Base-by-base conservation (phyloP, 2,888 invertebrate genomes). In the Eurytoma adleriae region DNA sequence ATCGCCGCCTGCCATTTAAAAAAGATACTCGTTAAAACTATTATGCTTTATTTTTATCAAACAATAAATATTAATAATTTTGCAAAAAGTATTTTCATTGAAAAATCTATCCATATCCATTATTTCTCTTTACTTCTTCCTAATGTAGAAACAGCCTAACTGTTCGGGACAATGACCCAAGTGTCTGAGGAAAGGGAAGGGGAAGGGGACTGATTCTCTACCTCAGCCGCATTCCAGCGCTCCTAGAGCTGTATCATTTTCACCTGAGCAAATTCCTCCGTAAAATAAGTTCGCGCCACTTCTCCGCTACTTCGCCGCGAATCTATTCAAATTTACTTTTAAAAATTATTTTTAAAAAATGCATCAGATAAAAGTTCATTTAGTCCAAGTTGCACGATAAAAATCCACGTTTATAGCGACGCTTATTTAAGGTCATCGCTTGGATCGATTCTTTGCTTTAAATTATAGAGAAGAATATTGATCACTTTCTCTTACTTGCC, bases 1-100 rank as follows among this genome's bases (percentile, higher is more conserved):
- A 85, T 95, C 94, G 70, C 94, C 94, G 30, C 94, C 94, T 93
- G 90, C 86, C 86, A 87, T 20, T 40, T 16, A 40, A 61, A 54
- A 75, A 52, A 4, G 16, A 54, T 18, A 20, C 16, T 5, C 7
- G 7, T 64, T 18, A 30, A 3, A 2, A 48, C 30, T 40, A 64
- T 40, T 40, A 14, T 48, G 40, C 40, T 40, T 40, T 40, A 40
- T 40, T 40, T 40, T 40, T 5, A 40, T 1, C 10, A 40, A 40
- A 40, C 40, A 40, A 40, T 10, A 10, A 40, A 1, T 40, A 40
- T 10, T 10, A 40, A 40, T 40, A 40, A 40, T 40, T 40, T 40
- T 40, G 40, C 40, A 40, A 40, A 40, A 40, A 40, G 40, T 40
- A 40, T 40, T 40, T 10, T 7, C 40, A 40, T 40, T 40, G 40